Evolutionary conservation across 2,888 invertebrate species (phyloP), one percentile per base, ranked within the genome.

Genomic region (Hoplodrina blanda): DNA sequence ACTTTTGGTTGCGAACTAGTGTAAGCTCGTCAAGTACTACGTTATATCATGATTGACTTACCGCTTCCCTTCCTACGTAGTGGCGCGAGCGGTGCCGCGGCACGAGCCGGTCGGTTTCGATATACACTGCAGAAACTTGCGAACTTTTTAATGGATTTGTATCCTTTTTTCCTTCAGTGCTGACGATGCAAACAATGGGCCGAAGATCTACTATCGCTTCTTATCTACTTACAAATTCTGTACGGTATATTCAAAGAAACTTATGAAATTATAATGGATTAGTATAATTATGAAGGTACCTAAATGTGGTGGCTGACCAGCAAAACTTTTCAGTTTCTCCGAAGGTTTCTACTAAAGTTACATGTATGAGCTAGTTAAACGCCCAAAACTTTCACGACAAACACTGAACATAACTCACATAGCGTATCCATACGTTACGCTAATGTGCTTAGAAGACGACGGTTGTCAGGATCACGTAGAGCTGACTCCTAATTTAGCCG

Each of bases 81-180:
- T 44, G 61, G 41, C 41, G 13, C 11, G 41, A 4, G 37, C 3
- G 33, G 11, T n/a, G 25, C 11, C 46, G 59, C 54, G 54, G 44
- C 17, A 30, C 17, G 50, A 41, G 50, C 53, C 61, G 73, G 70
- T 76, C 78, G n/a, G 82, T 62, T 69, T 65, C 75, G 37, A 65
- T 55, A 67, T 61, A 62, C 60, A 73, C 63, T 81, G 41, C 78
- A 64, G 67, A 72, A 63, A 71, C 82, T 84, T 67, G 57, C n/a
- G 57, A 84, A 83, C 68, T 82, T 77, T 78, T 66, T 84, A 81
- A 84, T 73, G 82, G 83, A 82, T 73, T n/a, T 73, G 70, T 70
- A 64, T 59, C 70, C 62, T 56, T 66, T 75, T 80, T 74, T 68
- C 17, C 54, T 62, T 64, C 57, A 73, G 53, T 62, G 57, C 62